These are phyloP conservation scores for Leptopilina drosophilae DNA, from an alignment of 2,888 invertebrate species.

Conservation along the genomic window DNA sequence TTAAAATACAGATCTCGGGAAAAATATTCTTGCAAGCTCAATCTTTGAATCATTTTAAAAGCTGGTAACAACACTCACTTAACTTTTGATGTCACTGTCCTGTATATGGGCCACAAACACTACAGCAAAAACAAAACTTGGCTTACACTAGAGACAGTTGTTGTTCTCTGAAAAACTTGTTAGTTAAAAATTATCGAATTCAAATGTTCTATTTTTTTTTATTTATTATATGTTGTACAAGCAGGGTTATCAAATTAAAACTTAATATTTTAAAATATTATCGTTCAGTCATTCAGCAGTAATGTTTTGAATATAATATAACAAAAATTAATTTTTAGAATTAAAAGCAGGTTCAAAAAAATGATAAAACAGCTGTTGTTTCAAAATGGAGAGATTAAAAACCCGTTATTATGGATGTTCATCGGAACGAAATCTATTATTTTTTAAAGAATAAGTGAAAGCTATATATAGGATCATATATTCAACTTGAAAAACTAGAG, in stretches of 20 bases:
- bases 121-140: slow-evolving; percentile 32
- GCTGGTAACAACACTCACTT: slow-evolving; percentile 5
- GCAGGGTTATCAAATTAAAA: background rate
- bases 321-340: background rate
- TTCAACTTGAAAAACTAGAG: slow-evolving; percentile 11
- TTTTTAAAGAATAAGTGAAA: slow-evolving; percentile 6
- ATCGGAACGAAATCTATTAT: background rate
- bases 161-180: slow-evolving; percentile 22
- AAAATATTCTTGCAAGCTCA: background rate
- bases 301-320: too few relatives aligned
- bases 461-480: background rate
- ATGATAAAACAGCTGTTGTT: slow-evolving; percentile 16
- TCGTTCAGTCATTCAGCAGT: too few relatives aligned
- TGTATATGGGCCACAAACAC: slow-evolving; percentile 31
- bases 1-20: background rate
- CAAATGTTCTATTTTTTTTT: background rate
- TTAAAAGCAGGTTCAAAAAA: background rate
- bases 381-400: background rate
- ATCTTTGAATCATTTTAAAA: slow-evolving; percentile 28
- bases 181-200: slow-evolving; percentile 17
- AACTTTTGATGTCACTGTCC: slow-evolving; percentile 32
- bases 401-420: background rate
- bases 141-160: slow-evolving; percentile 16
- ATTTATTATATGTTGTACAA: background rate
- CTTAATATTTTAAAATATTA: too few relatives aligned